Evolutionary conservation across 2,888 invertebrate species (phyloP).

Genomic region (Lepidocyrtoides sp.): DNA sequence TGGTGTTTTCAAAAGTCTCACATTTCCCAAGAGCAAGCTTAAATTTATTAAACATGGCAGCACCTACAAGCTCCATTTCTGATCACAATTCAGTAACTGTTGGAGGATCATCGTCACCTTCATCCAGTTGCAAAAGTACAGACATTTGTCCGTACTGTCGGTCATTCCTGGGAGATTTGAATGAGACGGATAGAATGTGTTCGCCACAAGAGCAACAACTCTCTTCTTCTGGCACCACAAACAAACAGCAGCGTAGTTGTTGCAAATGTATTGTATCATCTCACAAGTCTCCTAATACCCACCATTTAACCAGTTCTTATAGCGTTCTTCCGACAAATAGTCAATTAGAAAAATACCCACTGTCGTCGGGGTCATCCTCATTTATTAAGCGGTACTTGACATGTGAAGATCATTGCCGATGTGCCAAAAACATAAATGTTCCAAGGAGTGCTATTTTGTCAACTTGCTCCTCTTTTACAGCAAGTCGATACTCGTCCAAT

Average conservation of each 20-base stretch:
- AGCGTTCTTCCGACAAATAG: conserved; percentile 21
- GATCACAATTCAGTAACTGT: neutral
- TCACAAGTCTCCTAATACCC: conserved; percentile 50
- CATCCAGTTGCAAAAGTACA: conserved; percentile 17
- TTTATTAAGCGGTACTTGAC: conserved; percentile 51
- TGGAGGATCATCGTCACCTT: neutral
- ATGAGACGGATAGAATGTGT: conserved; percentile 54
- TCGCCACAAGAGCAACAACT: conserved; percentile 57
- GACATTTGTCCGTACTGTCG: conserved; percentile 56
- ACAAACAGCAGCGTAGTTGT: neutral
- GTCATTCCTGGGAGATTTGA: neutral
- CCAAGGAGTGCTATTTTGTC: conserved; percentile 40
- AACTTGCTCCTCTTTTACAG: conserved; percentile 32
- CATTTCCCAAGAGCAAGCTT: conserved; percentile 2
- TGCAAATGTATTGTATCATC: neutral
- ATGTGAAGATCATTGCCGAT: conserved; percentile 70
- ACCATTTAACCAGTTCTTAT: neutral
- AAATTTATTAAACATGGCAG: conserved; percentile 33
- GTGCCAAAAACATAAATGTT: conserved; percentile 67
- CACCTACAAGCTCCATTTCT: neutral
- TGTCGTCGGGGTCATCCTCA: conserved; percentile 13
- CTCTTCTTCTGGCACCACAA: neutral
- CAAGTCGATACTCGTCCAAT: conserved; percentile 50
- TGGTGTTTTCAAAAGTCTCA: conserved; percentile 40
- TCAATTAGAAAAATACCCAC: conserved; percentile 57